A percentile compares a stretch with the other conserved stretches of the same genome.
Conservation (phyloP, 2,888 invertebrate species). For the Cerastis rubricosa region DNA sequence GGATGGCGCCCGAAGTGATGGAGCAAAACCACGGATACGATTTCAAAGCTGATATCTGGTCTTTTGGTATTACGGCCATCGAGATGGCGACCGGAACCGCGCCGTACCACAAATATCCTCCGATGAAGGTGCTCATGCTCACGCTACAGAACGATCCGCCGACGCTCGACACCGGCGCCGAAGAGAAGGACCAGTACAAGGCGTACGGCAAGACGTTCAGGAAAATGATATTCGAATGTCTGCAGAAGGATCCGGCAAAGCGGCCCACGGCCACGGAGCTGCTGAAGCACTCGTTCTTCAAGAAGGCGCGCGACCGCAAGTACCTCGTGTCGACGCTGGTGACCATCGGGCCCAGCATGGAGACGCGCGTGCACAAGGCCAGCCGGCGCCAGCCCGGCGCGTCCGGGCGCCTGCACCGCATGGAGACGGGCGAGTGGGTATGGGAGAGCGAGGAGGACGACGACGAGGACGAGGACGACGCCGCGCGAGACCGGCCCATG, state of each 20-base stretch:
- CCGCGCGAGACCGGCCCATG: constrained; percentile 91
- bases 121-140: constrained; percentile 99
- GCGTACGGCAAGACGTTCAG: constrained; percentile 99
- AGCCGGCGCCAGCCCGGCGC: constrained; percentile 96
- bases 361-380: constrained; percentile 97
- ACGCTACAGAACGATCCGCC: constrained; percentile 99
- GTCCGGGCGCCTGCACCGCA: constrained; percentile 96
- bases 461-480: constrained; percentile 86
- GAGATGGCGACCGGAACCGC: constrained; percentile 99
- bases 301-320: constrained; percentile 98
- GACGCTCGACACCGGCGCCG: constrained; percentile 98
- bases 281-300: constrained; percentile 99
- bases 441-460: constrained; percentile 99
- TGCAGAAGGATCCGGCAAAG: constrained; percentile 98
- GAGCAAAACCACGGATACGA: constrained; percentile 99
- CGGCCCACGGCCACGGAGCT: constrained; percentile 99
- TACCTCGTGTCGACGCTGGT: constrained; percentile 97
- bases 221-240: constrained; percentile 99
- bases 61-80: constrained; percentile 99
- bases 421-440: constrained; percentile 99
- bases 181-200: constrained; percentile 99
- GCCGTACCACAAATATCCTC: constrained; percentile 99
- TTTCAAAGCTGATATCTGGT: constrained; percentile 97
- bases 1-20: constrained; percentile 99
- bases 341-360: constrained; percentile 96